Base-by-base conservation (phyloP, 2,888 invertebrate species). In the Thereva nobilitata region DNA sequence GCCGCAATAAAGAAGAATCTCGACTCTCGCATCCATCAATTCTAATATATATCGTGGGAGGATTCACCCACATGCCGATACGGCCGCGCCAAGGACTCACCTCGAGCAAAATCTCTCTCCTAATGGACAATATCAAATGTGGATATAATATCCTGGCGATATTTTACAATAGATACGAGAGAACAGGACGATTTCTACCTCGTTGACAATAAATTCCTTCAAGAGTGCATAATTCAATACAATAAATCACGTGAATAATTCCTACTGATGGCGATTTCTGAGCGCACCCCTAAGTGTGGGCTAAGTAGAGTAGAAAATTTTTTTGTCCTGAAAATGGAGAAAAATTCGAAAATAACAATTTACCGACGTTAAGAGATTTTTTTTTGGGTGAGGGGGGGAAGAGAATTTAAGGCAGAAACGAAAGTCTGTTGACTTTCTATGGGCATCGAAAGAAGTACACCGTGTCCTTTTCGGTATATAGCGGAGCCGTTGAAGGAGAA, bases 231-330 rank as follows among this genome's bases (percentile, higher is more conserved):
- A 69, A 65, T 67, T 64, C 50, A 59, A 55, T 41, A 44, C 61
- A 38, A 64, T 69, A 65, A 65, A 69, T 69, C 67, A 61, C 64
- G 59, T 49, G 49, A 50, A 67, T 67, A 69, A 69, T 69, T 67
- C 61, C 54, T 67, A 61, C 55, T 65, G 69, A 69, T 65, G 67
- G 59, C 61, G 59, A 61, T 65, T 66, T 61, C 49, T 44, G 49
- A 47, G 50, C 40, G 41, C 23, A 66, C 23, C 50, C 47, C 9
- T 61, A 41, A 40, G 47, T 23, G 35, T 38, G 42, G 34, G 35
- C 49, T 40, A 55, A 50, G 54, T 12, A 41, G 45, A 54, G 50
- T 23, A 23, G 47, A 66, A 53, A 63, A 64, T 34, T 23, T 37
- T 53, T 61, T 40, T 50, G 23, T 23, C 23, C 23, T 23, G 40